These are phyloP conservation scores for Channa maculata DNA, from an alignment of 2,113 vertebrate genomes.

Conservation along the genomic window DNA sequence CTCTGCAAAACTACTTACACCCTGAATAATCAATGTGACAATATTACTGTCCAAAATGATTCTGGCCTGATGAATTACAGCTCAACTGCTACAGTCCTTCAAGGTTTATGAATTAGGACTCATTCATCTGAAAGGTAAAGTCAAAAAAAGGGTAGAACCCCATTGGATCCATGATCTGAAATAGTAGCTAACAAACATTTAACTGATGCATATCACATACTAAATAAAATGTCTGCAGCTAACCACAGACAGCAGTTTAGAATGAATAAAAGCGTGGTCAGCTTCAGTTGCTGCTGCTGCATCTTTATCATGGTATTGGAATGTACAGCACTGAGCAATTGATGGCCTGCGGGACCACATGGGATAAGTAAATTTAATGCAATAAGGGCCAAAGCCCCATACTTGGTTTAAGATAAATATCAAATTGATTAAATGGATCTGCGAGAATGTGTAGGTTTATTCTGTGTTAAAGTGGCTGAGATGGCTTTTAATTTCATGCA, in stretches of 20 bases:
- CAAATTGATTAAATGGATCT: slow-evolving; percentile 17
- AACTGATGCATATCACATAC: slow-evolving; percentile 15
- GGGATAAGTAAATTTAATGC: slow-evolving; percentile 13
- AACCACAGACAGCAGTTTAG: slow-evolving; percentile 3
- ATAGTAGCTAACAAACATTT: slow-evolving; percentile 38
- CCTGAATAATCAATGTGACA: slow-evolving; percentile 26
- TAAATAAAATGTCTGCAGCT: slow-evolving; percentile 33
- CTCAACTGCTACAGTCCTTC: slow-evolving; percentile 4
- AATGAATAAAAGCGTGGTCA: slow-evolving; percentile 50
- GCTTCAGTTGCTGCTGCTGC: slow-evolving; percentile 42
- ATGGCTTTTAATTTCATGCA: slow-evolving; percentile 7
- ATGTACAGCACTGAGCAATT: slow-evolving; percentile 11
- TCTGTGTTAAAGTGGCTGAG: slow-evolving; percentile 39
- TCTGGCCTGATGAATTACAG: slow-evolving; percentile 25
- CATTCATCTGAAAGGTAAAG: slow-evolving; percentile 28
- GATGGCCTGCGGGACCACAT: slow-evolving; percentile 25
- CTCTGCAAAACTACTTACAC: slow-evolving; percentile 30
- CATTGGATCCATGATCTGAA: slow-evolving; percentile 26
- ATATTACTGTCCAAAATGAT: slow-evolving; percentile 20
- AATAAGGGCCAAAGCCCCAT: slow-evolving; percentile 8
- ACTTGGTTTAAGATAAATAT: not conserved
- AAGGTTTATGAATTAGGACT: slow-evolving; percentile 27
- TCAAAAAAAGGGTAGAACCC: slow-evolving; percentile 45
- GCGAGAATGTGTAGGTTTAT: slow-evolving; percentile 14
- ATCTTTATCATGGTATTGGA: slow-evolving; percentile 23